Conservation (phyloP, 2,888 invertebrate species). For the Myopa tessellatipennis region DNA sequence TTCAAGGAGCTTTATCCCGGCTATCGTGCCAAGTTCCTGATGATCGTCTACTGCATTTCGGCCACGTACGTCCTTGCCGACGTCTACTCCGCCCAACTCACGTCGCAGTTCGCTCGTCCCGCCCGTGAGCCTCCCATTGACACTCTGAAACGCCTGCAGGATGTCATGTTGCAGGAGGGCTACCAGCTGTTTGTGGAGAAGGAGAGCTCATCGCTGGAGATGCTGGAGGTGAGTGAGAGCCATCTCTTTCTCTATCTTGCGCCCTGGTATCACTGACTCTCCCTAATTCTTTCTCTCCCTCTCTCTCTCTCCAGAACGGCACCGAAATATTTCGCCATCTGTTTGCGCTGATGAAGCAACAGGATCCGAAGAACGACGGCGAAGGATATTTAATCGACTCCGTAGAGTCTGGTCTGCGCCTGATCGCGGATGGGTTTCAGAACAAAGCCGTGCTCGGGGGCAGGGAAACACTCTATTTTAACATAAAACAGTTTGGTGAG, state of each 20-base stretch:
- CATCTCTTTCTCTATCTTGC: no score
- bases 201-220: slow-evolving; percentile 78
- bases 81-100: slow-evolving; percentile 82
- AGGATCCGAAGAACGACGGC: slow-evolving; percentile 61
- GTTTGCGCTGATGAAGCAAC: slow-evolving; percentile 76
- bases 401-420: slow-evolving; percentile 77
- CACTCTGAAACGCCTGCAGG: slow-evolving; percentile 74
- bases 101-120: slow-evolving; percentile 79
- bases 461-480: slow-evolving; percentile 80
- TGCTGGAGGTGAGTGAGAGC: slow-evolving; percentile 72
- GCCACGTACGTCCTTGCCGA: slow-evolving; percentile 83
- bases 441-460: slow-evolving; percentile 77
- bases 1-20: slow-evolving; percentile 71
- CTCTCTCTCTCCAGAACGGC: slow-evolving; percentile 72
- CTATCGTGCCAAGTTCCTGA: slow-evolving; percentile 76
- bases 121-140: slow-evolving; percentile 78
- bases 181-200: slow-evolving; percentile 79
- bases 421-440: slow-evolving; percentile 73
- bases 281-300: neutral
- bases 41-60: slow-evolving; percentile 77
- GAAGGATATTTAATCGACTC: slow-evolving; percentile 75
- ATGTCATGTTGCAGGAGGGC: slow-evolving; percentile 74
- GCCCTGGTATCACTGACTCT: no score
- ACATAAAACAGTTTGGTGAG: slow-evolving; percentile 79
- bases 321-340: slow-evolving; percentile 79